These are phyloP conservation scores for Gracilinanus agilis DNA, from an alignment of 2,113 vertebrate species.

Conservation along the genomic window DNA sequence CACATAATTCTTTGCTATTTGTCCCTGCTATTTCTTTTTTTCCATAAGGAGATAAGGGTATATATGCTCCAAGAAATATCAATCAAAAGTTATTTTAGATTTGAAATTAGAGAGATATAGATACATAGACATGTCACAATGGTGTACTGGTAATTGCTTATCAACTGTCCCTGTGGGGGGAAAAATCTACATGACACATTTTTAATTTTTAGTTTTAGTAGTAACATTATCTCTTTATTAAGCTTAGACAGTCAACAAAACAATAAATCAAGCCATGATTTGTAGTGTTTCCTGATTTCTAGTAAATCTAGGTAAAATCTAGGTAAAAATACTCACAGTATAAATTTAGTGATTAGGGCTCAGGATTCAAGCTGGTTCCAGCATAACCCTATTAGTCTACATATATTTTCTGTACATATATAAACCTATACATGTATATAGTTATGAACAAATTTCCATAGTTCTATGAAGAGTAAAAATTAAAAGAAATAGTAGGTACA, in stretches of 20 bases:
- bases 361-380: neutral
- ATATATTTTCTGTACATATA: neutral
- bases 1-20: neutral
- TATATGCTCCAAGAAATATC: neutral
- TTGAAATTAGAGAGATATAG: neutral
- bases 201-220: neutral
- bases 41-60: neutral
- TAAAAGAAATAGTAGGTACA: conserved; percentile 43
- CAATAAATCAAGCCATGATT: neutral
- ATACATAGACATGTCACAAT: neutral
- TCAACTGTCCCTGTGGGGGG: neutral
- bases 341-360: neutral
- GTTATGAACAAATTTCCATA: neutral
- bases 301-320: too few species aligned
- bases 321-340: neutral
- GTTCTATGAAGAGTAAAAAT: neutral
- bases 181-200: neutral
- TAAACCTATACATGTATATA: neutral
- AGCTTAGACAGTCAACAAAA: neutral
- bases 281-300: neutral
- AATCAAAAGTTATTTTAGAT: neutral
- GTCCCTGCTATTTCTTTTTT: neutral
- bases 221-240: neutral
- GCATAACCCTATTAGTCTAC: neutral
- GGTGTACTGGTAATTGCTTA: neutral